Evolutionary conservation across 2,113 vertebrate species (phyloP), one percentile per base, ranked within the genome.

Genomic region (Paratilapia polleni): DNA sequence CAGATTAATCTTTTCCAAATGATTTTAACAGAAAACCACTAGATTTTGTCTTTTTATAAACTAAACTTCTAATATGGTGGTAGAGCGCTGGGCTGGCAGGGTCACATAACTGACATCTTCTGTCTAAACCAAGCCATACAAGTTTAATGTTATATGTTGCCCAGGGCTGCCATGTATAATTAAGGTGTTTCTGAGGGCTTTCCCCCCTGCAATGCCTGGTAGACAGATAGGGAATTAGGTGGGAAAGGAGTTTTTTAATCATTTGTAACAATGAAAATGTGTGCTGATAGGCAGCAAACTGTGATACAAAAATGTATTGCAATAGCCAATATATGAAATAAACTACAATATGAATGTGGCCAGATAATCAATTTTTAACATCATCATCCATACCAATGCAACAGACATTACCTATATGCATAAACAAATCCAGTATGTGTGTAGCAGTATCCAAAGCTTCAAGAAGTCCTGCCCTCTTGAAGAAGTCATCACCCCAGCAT

Each of bases 91-190:
- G 78, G 63, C 54, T 77, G 68, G 43, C 88, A 79, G 26, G 86
- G 88, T 90, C 91, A 83, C 79, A 80, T 88, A 92, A 91, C 86
- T 88, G 89, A 91, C 88, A 89, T 80, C 73, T 26, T 81, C 82
- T 63, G 81, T 93, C 83, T 87, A 81, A 93, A 93, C 82, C 90
- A 85, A 92, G 88, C 68, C 89, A 94, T 94, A 86, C 90, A 95
- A 92, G 54, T 94, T 94, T 95, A 94, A 95, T 94, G 90, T 68
- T 79, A 83, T 90, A 92, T 90, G 89, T 92, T 89, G 89, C 93
- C 87, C 82, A 82, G 77, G 91, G 92, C 92, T 83, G 80, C 73
- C 77, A 95, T 96, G 81, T 93, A 95, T 96, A 95, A 96, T 96
- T 94, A 82, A 96, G 85, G 62, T 73, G 24, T 83, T 91, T 91